phyloP scores from a whole-genome alignment of 2,888 invertebrate genomes.

The Idaea biselata region DNA sequence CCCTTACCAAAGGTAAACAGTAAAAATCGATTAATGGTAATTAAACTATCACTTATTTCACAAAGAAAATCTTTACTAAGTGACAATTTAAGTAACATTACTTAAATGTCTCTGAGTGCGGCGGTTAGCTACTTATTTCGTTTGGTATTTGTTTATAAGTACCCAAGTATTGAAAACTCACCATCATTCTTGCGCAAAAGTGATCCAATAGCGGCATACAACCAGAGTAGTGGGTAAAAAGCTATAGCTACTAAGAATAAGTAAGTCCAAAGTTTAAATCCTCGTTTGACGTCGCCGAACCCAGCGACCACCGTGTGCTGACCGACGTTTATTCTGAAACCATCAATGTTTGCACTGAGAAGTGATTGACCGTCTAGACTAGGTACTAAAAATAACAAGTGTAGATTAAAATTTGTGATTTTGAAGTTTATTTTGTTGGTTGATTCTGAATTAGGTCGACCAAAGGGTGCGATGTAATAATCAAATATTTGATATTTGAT shows the following conservation, averaged over 20 bases:
- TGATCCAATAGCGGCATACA: slow-evolving; percentile 47
- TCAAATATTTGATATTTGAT: too few species aligned
- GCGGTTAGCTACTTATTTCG: too few species aligned
- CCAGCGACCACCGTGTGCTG: slow-evolving; percentile 53
- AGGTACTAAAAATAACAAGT: slow-evolving; percentile 6
- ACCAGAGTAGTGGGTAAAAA: slow-evolving; percentile 54
- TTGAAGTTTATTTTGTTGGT: not conserved
- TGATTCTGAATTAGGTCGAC: slow-evolving; percentile 16
- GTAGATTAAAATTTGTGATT: not conserved
- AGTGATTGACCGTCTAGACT: slow-evolving; percentile 25
- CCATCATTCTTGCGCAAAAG: slow-evolving; percentile 45
- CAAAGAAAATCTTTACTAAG: too few species aligned
- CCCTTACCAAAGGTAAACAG: too few species aligned
- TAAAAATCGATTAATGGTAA: too few species aligned
- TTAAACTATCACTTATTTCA: too few species aligned
- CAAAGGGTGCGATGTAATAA: too few species aligned
- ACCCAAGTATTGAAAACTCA: slow-evolving; percentile 24
- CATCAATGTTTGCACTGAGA: slow-evolving; percentile 14
- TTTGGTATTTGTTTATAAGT: too few species aligned
- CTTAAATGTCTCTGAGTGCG: too few species aligned
- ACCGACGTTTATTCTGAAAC: slow-evolving; percentile 63
- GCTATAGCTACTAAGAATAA: slow-evolving; percentile 50
- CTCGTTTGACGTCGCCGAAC: slow-evolving; percentile 65
- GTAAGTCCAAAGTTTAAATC: slow-evolving; percentile 60
- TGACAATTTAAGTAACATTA: too few species aligned